Evolutionary conservation across 1,140 invertebrate species (phyloP).

Genomic region (Polyergus mexicanus): DNA sequence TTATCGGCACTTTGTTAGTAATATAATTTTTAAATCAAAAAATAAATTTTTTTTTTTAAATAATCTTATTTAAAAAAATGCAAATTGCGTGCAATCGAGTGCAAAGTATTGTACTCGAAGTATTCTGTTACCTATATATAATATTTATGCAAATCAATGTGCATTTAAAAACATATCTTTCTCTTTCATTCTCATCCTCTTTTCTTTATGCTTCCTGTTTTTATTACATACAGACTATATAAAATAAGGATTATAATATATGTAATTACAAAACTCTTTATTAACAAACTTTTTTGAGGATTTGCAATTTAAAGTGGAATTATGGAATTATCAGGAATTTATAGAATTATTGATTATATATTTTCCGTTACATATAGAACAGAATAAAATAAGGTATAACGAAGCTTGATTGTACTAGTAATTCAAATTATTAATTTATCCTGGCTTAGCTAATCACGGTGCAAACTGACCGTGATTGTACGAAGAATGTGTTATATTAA

Average conservation of each 20-base stretch:
- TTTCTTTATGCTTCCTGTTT: too few relatives aligned
- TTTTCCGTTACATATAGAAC: background rate
- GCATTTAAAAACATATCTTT: background rate
- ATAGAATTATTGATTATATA: conserved; percentile 4
- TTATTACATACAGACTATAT: background rate
- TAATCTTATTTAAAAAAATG: conserved; percentile 9
- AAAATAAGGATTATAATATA: conserved; percentile 2
- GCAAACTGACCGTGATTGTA: background rate
- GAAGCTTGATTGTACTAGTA: background rate
- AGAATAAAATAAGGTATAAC: background rate
- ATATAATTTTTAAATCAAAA: background rate
- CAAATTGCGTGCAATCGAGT: background rate
- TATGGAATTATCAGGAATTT: background rate
- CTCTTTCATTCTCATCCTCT: too few relatives aligned
- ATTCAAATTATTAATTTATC: background rate
- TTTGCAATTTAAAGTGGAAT: conserved; percentile 5
- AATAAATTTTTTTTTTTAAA: background rate
- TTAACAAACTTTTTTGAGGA: background rate
- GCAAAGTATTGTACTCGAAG: background rate
- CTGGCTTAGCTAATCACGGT: background rate
- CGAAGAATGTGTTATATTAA: background rate
- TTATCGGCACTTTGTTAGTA: background rate
- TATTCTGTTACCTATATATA: background rate
- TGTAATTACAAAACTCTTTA: background rate
- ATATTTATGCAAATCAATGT: background rate